Base-by-base conservation (phyloP, 2,113 vertebrate species). In the Coturnix japonica region DNA sequence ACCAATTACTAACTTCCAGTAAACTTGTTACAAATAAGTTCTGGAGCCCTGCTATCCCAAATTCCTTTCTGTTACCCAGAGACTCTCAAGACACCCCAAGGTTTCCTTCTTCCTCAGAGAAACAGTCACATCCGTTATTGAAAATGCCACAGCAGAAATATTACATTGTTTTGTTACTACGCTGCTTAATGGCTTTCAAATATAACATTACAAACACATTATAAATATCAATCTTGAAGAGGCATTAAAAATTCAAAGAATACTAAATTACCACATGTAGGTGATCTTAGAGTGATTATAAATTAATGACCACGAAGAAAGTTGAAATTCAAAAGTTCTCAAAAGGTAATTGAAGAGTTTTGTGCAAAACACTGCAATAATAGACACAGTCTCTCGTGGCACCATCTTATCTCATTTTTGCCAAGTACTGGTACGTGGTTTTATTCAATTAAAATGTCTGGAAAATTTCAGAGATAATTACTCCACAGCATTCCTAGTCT, bases 131-230 rank as follows among this genome's bases (percentile, higher is more conserved):
- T 81, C 84, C 59, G 64, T 96, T 94, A 95, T 77, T 96, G 74
- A 96, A 54, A 11, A 47, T 53, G n/a, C n/a, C 51, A 81, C 31
- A 81, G 65, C 57, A 91, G 90, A 72, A 67, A 83, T 60, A 74
- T 64, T 85, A 91, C 44, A 81, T 95, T 96, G 88, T 94, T 97
- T 80, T 82, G 65, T 64, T 77, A 85, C 69, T 60, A 11, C 21
- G 35, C 28, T 67, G 61, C 71, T 94, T 95, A 96, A 93, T 69
- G 43, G 26, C 39, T 86, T 82, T 85, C 70, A 91, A 95, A 91
- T 81, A 77, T 73, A 79, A 65, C 30, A 69, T 89, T 89, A 60
- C 15, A 81, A 85, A 95, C 44, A 77, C 39, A 73, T 22, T 43
- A 56, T 8, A 88, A 90, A 92, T 80, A 95, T 90, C 76, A 91